Evolutionary conservation across 2,797 vertebrate species (phyloP).

Genomic region (Hoplostethus mediterraneus): DNA sequence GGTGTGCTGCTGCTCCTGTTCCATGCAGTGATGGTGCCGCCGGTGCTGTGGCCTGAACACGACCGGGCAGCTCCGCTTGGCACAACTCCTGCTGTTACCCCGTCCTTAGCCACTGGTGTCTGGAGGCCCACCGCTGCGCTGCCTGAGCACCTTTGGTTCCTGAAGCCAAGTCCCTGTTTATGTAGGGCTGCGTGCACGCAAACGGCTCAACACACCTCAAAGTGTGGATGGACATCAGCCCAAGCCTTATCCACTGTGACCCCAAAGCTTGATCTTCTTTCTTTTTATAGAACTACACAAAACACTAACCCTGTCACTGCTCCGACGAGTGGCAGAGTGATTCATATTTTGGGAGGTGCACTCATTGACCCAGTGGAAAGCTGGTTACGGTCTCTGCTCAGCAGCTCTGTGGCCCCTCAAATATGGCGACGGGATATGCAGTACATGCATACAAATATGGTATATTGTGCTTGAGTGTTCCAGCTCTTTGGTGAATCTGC

Average conservation of each 20-base stretch:
- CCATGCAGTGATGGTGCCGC: conserved; percentile 84
- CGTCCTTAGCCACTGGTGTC: conserved; percentile 43
- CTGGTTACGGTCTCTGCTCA: conserved; percentile 22
- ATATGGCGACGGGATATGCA: conserved; percentile 28
- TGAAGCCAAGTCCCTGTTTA: conserved; percentile 53
- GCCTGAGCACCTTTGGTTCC: conserved; percentile 56
- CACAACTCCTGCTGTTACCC: conserved; percentile 29
- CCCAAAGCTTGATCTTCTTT: conserved; percentile 63
- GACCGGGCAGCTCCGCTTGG: conserved; percentile 2
- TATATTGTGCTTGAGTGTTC: conserved; percentile 23
- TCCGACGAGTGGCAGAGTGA: conserved; percentile 21
- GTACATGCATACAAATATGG: conserved; percentile 14
- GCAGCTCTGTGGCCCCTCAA: conserved; percentile 27
- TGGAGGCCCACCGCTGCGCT: conserved; percentile 53
- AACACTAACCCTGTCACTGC: conserved; percentile 38
- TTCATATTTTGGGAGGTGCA: conserved; percentile 19
- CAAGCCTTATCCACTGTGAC: conserved; percentile 81
- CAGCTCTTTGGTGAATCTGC: conserved; percentile 15
- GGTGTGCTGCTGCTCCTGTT: conserved; percentile 90
- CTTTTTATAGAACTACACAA: conserved; percentile 54
- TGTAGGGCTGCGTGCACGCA: conserved; percentile 36
- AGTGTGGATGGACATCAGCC: conserved; percentile 55
- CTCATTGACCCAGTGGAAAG: conserved; percentile 16
- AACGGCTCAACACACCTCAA: conserved; percentile 24
- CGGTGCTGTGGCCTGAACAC: conserved; percentile 11